Conservation (phyloP, 2,888 invertebrate genomes). For the Cyclophora albipunctata region DNA sequence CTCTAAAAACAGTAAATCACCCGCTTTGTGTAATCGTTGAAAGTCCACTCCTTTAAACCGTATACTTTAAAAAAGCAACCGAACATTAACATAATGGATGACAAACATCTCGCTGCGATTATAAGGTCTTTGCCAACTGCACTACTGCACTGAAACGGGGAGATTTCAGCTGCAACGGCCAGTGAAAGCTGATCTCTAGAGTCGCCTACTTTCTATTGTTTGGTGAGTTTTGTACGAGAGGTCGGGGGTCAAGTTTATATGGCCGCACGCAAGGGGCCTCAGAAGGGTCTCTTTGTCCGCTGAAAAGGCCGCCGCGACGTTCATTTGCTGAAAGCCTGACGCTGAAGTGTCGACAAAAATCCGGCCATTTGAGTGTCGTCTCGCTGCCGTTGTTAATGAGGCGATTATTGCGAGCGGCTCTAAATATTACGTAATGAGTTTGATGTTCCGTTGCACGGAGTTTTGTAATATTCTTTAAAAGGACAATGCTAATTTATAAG, state of each 20-base stretch:
- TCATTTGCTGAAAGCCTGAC: constrained; percentile 63
- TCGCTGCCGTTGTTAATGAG: constrained; percentile 33
- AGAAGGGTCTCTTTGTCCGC: constrained; percentile 51
- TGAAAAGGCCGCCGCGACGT: constrained; percentile 40
- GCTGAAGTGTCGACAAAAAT: constrained; percentile 51
- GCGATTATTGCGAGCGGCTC: constrained; percentile 14
- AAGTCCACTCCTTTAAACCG: no score
- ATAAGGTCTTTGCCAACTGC: constrained; percentile 3
- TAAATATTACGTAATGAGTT: no score
- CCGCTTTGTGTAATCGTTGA: no score
- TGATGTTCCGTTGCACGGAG: no score
- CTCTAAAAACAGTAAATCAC: no score
- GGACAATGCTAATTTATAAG: no score
- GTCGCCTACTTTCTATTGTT: constrained; percentile 29
- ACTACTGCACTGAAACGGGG: not conserved
- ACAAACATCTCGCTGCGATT: no score
- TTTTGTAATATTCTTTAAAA: no score
- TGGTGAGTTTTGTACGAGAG: constrained; percentile 19
- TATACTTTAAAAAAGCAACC: no score
- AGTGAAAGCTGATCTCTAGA: constrained; percentile 12
- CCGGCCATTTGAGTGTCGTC: constrained; percentile 43
- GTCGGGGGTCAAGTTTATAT: constrained; percentile 21
- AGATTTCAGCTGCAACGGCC: constrained; percentile 21
- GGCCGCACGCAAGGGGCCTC: constrained; percentile 29
- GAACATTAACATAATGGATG: no score